These are phyloP conservation scores for Solea solea DNA, from an alignment of 2,113 vertebrate species.

Conservation along the genomic window DNA sequence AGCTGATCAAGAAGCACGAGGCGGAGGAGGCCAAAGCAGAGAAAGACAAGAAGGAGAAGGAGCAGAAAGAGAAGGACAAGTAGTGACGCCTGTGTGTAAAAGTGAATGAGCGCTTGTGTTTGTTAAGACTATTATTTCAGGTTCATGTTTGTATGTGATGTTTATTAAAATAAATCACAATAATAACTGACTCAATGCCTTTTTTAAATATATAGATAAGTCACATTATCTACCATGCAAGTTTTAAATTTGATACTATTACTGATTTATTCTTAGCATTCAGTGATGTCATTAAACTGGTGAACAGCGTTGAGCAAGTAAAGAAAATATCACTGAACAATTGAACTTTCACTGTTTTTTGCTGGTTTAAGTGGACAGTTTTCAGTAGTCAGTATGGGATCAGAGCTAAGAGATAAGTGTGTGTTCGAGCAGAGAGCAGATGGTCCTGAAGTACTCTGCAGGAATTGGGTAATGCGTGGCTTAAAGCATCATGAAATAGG, in stretches of 20 bases:
- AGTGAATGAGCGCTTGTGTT: neutral
- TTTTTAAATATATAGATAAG: neutral
- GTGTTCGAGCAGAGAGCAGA: constrained; percentile 6
- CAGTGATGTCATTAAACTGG: neutral
- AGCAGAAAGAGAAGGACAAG: constrained; percentile 94
- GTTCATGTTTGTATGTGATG: constrained; percentile 15
- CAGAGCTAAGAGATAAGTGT: constrained; percentile 19
- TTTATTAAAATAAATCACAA: constrained; percentile 42
- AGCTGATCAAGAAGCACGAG: constrained; percentile 91
- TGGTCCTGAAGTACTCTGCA: constrained; percentile 28
- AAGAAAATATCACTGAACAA: neutral
- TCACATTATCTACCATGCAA: too few relatives aligned
- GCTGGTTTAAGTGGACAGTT: neutral
- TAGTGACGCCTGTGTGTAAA: constrained; percentile 28
- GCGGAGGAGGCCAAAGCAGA: constrained; percentile 87
- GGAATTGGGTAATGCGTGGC: constrained; percentile 26
- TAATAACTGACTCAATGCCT: neutral
- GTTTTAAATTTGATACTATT: too few relatives aligned
- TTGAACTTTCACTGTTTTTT: neutral
- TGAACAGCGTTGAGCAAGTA: neutral
- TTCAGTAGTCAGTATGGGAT: neutral
- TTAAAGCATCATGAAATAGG: constrained; percentile 28
- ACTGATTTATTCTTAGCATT: too few relatives aligned
- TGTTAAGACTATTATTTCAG: neutral
- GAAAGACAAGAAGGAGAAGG: constrained; percentile 85